Evolutionary conservation across 1,140 invertebrate genomes (phyloP).

Genomic region (Pachyrhynchus sulphureomaculatus): DNA sequence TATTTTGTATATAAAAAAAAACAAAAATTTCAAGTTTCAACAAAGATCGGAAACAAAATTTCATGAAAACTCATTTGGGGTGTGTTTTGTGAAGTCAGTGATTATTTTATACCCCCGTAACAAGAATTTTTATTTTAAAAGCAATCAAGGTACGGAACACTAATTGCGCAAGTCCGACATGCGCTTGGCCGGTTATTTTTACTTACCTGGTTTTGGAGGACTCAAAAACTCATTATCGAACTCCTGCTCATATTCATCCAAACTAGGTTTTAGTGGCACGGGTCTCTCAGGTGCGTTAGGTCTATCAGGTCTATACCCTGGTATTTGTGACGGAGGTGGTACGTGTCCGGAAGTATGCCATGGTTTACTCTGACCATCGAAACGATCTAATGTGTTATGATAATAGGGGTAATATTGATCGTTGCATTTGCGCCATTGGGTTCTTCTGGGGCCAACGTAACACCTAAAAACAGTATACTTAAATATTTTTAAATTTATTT

Average conservation of each 20-base stretch:
- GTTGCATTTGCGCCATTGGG: slow-evolving; percentile 82
- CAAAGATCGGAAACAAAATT: no score
- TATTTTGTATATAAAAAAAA: no score
- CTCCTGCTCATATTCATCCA: slow-evolving; percentile 51
- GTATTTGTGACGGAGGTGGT: slow-evolving; percentile 26
- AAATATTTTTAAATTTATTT: no score
- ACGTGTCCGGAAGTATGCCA: slow-evolving; percentile 5
- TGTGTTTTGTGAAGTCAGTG: no score
- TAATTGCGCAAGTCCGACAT: no score
- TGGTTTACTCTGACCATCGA: slow-evolving; percentile 24
- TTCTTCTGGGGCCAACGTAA: slow-evolving; percentile 69
- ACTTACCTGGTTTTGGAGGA: slow-evolving; percentile 55
- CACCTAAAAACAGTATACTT: slow-evolving; percentile 58
- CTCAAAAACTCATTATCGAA: slow-evolving; percentile 46
- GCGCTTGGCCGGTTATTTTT: no score
- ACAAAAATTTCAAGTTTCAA: no score
- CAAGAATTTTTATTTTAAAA: no score
- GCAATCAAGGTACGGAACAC: no score
- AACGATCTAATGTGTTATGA: slow-evolving; percentile 35
- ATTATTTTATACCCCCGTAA: no score
- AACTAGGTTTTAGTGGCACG: slow-evolving; percentile 43
- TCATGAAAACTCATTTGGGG: no score
- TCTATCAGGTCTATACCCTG: slow-evolving; percentile 40
- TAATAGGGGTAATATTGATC: slow-evolving; percentile 71
- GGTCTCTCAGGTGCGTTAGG: slow-evolving; percentile 39